Conservation (phyloP, 2,113 vertebrate species). For the Eclectus roratus region DNA sequence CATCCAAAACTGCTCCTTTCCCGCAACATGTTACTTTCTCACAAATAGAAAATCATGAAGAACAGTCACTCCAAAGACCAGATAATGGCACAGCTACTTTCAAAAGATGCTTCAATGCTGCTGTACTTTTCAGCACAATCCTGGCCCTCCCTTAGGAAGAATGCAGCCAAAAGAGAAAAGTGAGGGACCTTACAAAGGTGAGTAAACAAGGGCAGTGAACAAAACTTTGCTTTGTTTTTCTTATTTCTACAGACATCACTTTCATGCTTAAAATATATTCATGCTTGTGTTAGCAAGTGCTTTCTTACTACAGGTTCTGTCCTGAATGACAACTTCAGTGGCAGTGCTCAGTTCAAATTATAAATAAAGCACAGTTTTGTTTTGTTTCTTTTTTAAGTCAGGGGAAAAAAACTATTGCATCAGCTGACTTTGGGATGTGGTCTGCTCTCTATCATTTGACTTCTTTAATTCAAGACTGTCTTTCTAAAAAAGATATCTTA, state of each 20-base stretch:
- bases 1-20: not conserved
- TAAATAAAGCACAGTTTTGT: not conserved
- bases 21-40: not conserved
- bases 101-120: not conserved
- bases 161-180: not conserved
- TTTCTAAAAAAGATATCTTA: constrained; percentile 46
- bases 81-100: not conserved
- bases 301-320: not conserved
- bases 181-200: not conserved
- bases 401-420: not conserved
- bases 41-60: not conserved
- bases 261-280: not conserved
- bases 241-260: not conserved
- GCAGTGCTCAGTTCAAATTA: not conserved
- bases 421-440: constrained; percentile 38
- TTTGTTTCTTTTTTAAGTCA: not conserved
- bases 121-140: not conserved
- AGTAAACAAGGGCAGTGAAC: not conserved
- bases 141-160: not conserved
- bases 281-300: not conserved
- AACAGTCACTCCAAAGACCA: not conserved
- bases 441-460: constrained; percentile 47
- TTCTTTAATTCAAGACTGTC: constrained; percentile 39
- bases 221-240: not conserved
- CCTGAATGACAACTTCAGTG: not conserved